Conservation (phyloP, 1,140 invertebrate genomes). For the Asobara japonica region DNA sequence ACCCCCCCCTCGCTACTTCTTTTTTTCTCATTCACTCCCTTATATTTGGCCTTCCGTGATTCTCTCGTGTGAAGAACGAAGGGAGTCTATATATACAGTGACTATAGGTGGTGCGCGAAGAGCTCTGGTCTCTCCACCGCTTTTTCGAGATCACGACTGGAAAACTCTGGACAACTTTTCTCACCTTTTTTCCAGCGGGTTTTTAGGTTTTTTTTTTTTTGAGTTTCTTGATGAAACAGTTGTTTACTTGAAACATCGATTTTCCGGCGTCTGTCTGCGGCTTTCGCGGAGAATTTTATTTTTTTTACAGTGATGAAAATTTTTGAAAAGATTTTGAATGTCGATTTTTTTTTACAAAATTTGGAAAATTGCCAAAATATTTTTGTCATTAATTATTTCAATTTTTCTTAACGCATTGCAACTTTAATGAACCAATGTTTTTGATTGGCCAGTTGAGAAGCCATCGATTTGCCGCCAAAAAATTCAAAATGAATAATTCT, state of each 20-base stretch:
- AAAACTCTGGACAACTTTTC: constrained; percentile 10
- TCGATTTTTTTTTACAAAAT: too few species aligned
- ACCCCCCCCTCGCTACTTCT: too few species aligned
- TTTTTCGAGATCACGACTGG: constrained; percentile 11
- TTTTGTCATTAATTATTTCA: too few species aligned
- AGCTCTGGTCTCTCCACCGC: neutral
- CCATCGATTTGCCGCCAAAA: too few species aligned
- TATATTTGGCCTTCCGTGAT: constrained; percentile 5
- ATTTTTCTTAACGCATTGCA: too few species aligned
- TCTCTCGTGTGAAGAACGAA: constrained; percentile 8
- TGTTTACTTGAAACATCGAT: constrained; percentile 22
- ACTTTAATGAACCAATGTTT: too few species aligned
- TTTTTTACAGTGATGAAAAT: neutral
- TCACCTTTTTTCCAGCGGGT: neutral
- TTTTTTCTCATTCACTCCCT: neutral
- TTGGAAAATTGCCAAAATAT: too few species aligned
- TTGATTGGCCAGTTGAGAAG: too few species aligned
- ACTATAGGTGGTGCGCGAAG: neutral
- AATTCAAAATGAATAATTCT: too few species aligned
- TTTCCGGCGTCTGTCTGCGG: neutral
- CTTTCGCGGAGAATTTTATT: neutral
- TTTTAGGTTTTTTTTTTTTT: neutral
- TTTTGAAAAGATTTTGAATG: too few species aligned
- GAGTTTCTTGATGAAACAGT: constrained; percentile 5
- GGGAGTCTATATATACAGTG: neutral